Base-by-base conservation (phyloP, 2,888 invertebrate species). In the Argyra leucocephala region DNA sequence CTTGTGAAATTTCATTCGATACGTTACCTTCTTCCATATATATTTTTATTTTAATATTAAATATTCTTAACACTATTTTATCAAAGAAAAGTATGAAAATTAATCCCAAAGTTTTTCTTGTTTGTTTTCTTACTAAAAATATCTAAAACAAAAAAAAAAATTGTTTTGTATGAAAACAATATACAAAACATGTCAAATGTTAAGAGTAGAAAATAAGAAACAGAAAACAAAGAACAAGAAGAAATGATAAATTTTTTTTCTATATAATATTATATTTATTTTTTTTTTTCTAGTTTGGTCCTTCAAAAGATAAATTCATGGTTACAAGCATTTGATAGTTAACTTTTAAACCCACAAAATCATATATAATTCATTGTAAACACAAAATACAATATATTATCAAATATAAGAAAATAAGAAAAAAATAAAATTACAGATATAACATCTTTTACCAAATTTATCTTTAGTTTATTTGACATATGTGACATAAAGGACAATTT, bases 271-370 rank as follows among this genome's bases (percentile, higher is more conserved):
- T 31, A 31, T 31, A 31, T 10, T 7, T 31, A 7, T 10, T 31
- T 31, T 31, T 31, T n/a, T n/a, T n/a, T n/a, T n/a, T n/a, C n/a
- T n/a, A n/a, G 26, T 4, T 26, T 7, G 26, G 26, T 26, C 26
- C 26, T 26, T 7, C 3, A 37, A 37, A 37, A 37, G 37, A 37
- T 37, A 37, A 37, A 37, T 37, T 37, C 15, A 37, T 15, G 15
- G 37, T 37, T 37, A 37, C 37, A 37, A 37, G 37, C 37, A 37
- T 37, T 37, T 37, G 37, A 37, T 37, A 37, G 37, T 37, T 37
- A 37, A 37, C 37, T 37, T 37, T 37, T 37, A 37, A 37, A 37
- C 37, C 37, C 37, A 37, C 15, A 37, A 15, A 37, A 37, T 37
- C 37, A 37, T 37, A 37, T 37, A 37, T 37, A 37, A 37, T 37